Evolutionary conservation across 1,140 invertebrate genomes (phyloP).

Genomic region (Drosophila athabasca): DNA sequence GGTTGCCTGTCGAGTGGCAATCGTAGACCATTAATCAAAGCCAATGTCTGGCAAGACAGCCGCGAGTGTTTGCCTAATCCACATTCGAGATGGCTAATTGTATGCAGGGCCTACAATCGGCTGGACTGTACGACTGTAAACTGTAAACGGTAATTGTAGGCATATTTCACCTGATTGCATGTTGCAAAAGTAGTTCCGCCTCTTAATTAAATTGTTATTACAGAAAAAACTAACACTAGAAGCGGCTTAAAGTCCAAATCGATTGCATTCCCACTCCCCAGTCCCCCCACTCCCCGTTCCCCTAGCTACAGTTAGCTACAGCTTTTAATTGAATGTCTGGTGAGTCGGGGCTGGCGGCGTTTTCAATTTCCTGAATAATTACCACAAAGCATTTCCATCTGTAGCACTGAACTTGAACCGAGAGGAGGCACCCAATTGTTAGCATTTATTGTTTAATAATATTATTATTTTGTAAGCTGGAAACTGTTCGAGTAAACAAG

Average conservation of each 20-base stretch:
- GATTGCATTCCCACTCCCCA: too few relatives aligned
- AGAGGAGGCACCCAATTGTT: slow-evolving; percentile 12
- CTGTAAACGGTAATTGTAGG: slow-evolving; percentile 62
- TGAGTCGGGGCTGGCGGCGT: background rate
- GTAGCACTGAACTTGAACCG: slow-evolving; percentile 4
- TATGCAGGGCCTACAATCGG: slow-evolving; percentile 41
- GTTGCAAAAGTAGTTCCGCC: slow-evolving; percentile 34
- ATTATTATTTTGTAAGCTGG: slow-evolving; percentile 33
- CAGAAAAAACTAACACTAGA: background rate
- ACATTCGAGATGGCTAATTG: slow-evolving; percentile 60
- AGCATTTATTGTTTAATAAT: slow-evolving; percentile 45
- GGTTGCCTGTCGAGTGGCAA: slow-evolving; percentile 12
- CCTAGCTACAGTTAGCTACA: too few relatives aligned
- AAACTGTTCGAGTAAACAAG: slow-evolving; percentile 49
- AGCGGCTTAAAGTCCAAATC: too few relatives aligned
- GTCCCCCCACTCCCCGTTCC: too few relatives aligned
- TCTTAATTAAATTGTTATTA: slow-evolving; percentile 71
- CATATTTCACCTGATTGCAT: slow-evolving; percentile 69
- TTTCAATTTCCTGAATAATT: slow-evolving; percentile 21
- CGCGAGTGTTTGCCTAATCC: slow-evolving; percentile 58
- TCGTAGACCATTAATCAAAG: slow-evolving; percentile 66
- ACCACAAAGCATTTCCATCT: background rate
- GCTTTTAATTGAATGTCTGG: too few relatives aligned
- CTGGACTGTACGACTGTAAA: slow-evolving; percentile 1
- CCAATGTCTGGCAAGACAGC: slow-evolving; percentile 59